These are phyloP conservation scores for Pseudobourletiella spinata DNA, from an alignment of 1,140 invertebrate genomes.

Conservation along the genomic window DNA sequence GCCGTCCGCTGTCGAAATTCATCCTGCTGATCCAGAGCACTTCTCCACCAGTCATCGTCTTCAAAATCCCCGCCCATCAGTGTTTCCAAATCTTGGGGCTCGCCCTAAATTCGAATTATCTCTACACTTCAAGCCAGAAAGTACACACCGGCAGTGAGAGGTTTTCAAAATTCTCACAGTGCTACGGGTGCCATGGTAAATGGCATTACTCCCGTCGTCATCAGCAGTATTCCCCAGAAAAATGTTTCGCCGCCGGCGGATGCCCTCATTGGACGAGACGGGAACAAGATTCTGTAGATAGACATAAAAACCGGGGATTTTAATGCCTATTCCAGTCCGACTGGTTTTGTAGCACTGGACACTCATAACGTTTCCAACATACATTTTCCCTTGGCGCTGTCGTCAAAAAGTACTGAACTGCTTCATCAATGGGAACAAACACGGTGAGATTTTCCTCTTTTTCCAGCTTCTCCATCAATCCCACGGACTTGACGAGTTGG, in stretches of 20 bases:
- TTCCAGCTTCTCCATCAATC: constrained; percentile 42
- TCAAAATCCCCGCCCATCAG: constrained; percentile 9
- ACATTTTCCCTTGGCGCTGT: constrained; percentile 21
- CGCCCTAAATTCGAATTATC: too few species aligned
- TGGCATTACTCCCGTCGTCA: neutral
- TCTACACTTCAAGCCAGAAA: neutral
- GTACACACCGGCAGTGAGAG: neutral
- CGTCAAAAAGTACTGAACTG: constrained; percentile 44
- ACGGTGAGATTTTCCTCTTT: constrained; percentile 46
- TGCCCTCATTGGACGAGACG: neutral
- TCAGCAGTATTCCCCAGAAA: neutral
- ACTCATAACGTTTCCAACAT: neutral
- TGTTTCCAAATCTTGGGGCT: neutral
- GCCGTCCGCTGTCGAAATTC: neutral
- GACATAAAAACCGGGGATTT: too few species aligned
- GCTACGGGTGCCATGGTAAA: neutral
- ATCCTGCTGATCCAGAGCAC: constrained; percentile 20
- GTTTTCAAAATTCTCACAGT: neutral
- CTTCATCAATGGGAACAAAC: constrained; percentile 49
- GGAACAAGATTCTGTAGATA: neutral
- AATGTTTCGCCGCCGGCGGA: neutral
- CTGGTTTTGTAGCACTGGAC: neutral
- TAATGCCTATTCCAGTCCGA: too few species aligned
- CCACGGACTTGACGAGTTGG: constrained; percentile 43
- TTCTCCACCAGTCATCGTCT: constrained; percentile 18